Evolutionary conservation across 2,888 invertebrate genomes (phyloP), one percentile per base, ranked within the genome.

Genomic region (Caradrina clavipalpis): DNA sequence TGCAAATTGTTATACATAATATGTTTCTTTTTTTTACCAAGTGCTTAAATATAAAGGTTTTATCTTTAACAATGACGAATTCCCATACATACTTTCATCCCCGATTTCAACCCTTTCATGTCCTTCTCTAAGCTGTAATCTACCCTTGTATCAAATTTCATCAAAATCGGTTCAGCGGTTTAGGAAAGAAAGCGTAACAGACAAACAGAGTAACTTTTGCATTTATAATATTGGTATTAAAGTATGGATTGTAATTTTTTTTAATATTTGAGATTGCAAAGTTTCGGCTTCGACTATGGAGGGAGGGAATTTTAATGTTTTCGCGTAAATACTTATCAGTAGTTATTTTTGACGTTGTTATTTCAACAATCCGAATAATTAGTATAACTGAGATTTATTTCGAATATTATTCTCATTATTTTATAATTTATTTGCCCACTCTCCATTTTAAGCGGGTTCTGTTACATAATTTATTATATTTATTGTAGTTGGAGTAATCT

Each of bases 321-420:
- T 65, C 22, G 17, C 17, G 5, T 13, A 73, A 49, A 11, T 22
- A 39, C 15, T 21, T 72, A 10, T 31, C 1, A 13, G 17, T 42
- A 6, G 11, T 55, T 55, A 42, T 31, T 73, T 68, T 72, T 49
- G 13, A 54, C 6, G 54, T 19, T 64, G 64, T 19, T 10, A 60
- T 26, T 47, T 45, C 17, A 45, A 45, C 45, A 45, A 45, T 45
- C 45, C 6, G 17, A 45, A 45, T 45, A 45, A 15, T 10, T 45
- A 45, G 1, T 15, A 5, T 17, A 11, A 39, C 45, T 45, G 45
- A 5, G 45, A 45, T 45, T 45, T 45, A 45, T 17, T 15, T 2
- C 45, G 45, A 45, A 17, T 17, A 45, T 45, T 17, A 45, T 45
- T 6, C 15, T 45, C 45, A 17, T 45, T 45, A 45, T 45, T 45